A percentile compares a stretch with the other conserved stretches of the same genome.
These are phyloP conservation scores for Pseudoips prasinana DNA, from an alignment of 2,888 invertebrate species.

Conservation along the genomic window DNA sequence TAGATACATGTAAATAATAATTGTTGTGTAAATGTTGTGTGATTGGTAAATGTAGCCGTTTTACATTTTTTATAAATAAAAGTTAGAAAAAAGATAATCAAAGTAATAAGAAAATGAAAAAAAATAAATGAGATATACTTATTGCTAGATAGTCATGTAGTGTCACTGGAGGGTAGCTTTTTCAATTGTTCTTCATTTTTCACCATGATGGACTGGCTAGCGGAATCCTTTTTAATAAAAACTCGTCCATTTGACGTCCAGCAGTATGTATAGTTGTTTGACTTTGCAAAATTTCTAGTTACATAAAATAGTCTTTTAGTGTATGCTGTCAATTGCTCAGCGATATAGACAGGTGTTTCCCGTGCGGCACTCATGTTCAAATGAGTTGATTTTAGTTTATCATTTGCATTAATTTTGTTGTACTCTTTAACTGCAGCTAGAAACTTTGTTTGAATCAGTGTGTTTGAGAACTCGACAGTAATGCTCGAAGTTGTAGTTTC, in stretches of 20 bases:
- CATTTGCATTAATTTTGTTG: neutral
- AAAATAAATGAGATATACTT: neutral
- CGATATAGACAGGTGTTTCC: neutral
- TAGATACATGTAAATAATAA: neutral
- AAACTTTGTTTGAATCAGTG: slow-evolving; percentile 1
- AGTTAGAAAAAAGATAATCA: neutral
- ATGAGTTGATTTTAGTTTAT: neutral
- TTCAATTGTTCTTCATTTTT: slow-evolving; percentile 2
- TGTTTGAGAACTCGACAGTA: slow-evolving; percentile 1
- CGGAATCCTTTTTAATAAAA: neutral
- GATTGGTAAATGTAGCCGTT: neutral
- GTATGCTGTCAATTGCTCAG: neutral
- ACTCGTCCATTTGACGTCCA: slow-evolving; percentile 4
- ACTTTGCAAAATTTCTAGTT: neutral
- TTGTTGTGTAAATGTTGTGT: neutral
- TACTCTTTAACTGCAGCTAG: neutral
- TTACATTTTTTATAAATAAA: neutral
- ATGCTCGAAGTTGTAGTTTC: neutral
- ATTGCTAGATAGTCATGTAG: slow-evolving; percentile 1
- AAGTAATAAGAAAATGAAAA: neutral
- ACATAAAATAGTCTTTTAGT: slow-evolving; percentile 1
- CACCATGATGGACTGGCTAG: neutral
- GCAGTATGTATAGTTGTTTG: neutral
- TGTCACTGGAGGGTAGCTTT: neutral
- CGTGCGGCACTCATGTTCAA: neutral